Evolutionary conservation across 2,113 vertebrate genomes (phyloP).

Genomic region (Oncorhynchus mykiss): DNA sequence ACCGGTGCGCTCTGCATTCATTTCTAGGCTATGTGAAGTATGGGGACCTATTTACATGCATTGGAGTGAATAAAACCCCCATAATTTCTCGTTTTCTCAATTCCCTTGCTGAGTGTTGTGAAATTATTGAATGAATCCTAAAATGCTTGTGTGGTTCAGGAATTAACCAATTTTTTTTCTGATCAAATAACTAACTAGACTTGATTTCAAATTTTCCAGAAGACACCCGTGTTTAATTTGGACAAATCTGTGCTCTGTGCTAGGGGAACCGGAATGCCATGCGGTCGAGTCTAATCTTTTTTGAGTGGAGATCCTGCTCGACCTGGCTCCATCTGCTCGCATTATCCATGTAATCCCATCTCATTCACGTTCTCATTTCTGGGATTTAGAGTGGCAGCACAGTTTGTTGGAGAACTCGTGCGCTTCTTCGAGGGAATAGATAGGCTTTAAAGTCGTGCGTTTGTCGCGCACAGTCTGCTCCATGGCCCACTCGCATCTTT

Average conservation of each 20-base stretch:
- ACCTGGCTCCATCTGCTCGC: conserved; percentile 79
- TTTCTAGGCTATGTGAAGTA: too few relatives aligned
- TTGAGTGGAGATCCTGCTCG: conserved; percentile 71
- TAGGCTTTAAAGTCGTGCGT: background rate
- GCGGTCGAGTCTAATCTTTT: conserved; percentile 71
- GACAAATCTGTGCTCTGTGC: background rate
- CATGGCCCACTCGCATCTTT: background rate
- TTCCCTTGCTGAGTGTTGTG: too few relatives aligned
- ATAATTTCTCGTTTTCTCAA: too few relatives aligned
- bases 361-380: conserved; percentile 74
- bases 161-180: too few relatives aligned
- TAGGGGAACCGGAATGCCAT: background rate
- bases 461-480: background rate
- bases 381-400: conserved; percentile 69
- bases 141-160: too few relatives aligned
- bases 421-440: conserved; percentile 48
- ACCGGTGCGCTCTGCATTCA: background rate
- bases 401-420: conserved; percentile 50
- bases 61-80: too few relatives aligned
- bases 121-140: too few relatives aligned
- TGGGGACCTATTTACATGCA: too few relatives aligned
- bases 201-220: too few relatives aligned
- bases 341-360: conserved; percentile 83
- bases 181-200: too few relatives aligned
- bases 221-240: too few relatives aligned